Conservation (phyloP, 2,888 invertebrate genomes). For the Ommatoiulus sabulosus region DNA sequence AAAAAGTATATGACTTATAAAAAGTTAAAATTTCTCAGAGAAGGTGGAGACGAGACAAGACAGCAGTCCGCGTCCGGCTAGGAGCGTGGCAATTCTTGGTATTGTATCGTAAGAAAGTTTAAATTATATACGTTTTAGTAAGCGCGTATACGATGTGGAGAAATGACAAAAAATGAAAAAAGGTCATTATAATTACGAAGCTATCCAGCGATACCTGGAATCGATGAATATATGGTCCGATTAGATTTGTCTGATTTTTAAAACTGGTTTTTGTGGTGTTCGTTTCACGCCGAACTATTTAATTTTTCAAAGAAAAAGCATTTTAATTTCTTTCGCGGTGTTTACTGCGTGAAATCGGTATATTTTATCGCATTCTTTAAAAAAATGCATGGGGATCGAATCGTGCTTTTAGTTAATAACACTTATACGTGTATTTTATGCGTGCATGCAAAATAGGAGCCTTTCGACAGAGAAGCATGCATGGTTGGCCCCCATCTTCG, state of each 20-base stretch:
- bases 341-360: not conserved
- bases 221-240: constrained; percentile 4
- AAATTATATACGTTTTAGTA: constrained; percentile 33
- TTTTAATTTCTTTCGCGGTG: not conserved
- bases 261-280: not conserved
- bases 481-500: no score
- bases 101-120: constrained; percentile 13
- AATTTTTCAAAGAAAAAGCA: not conserved
- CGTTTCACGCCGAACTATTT: not conserved
- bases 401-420: no score
- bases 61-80: not conserved
- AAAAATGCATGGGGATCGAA: no score
- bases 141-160: not conserved
- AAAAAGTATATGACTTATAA: not conserved
- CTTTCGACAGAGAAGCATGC: no score
- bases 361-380: no score
- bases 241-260: constrained; percentile 11
- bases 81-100: constrained; percentile 31
- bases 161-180: constrained; percentile 37
- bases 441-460: no score
- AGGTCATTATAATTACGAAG: constrained; percentile 38
- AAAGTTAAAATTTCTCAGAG: not conserved
- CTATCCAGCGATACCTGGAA: constrained; percentile 26
- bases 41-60: constrained; percentile 20
- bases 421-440: no score